These are phyloP conservation scores for Cyprinus carpio DNA, from an alignment of 2,113 vertebrate species.

Conservation along the genomic window DNA sequence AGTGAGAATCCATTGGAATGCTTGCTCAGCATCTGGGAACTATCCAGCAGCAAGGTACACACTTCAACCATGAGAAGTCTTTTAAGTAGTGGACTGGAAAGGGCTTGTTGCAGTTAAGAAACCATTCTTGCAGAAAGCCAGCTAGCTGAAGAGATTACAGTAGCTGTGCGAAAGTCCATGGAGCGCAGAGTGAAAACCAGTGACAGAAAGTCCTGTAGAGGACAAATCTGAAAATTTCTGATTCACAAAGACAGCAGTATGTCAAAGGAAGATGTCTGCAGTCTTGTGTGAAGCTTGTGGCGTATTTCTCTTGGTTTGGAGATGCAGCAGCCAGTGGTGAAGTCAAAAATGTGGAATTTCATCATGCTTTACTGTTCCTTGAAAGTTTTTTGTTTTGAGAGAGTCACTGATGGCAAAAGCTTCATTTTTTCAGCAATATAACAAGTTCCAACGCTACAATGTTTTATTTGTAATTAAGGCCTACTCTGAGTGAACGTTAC, in stretches of 20 bases:
- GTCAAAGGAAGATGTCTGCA: not conserved
- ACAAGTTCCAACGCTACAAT: no score
- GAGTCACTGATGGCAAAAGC: not conserved
- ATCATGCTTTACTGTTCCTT: not conserved
- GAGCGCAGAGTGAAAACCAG: not conserved
- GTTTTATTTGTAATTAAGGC: not conserved
- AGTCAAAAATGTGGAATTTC: not conserved
- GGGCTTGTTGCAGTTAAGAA: conserved; percentile 2
- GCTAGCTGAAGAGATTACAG: conserved; percentile 19
- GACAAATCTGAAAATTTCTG: not conserved
- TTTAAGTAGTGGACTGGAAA: conserved; percentile 22
- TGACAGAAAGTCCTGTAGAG: not conserved
- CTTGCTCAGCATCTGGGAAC: conserved; percentile 10
- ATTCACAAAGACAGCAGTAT: conserved; percentile 24
- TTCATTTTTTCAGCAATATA: no score
- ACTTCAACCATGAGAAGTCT: conserved; percentile 1
- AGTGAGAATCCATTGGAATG: not conserved
- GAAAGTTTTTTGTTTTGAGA: not conserved
- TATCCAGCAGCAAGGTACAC: conserved; percentile 1
- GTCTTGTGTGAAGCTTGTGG: conserved; percentile 1
- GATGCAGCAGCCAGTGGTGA: not conserved
- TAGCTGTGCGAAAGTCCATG: conserved; percentile 11
- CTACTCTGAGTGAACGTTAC: not conserved
- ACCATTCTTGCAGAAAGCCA: not conserved
- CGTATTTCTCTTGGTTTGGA: not conserved